Base-by-base conservation (phyloP, 92 coral and sea anemone species). In the Pocillopora meandrina region DNA sequence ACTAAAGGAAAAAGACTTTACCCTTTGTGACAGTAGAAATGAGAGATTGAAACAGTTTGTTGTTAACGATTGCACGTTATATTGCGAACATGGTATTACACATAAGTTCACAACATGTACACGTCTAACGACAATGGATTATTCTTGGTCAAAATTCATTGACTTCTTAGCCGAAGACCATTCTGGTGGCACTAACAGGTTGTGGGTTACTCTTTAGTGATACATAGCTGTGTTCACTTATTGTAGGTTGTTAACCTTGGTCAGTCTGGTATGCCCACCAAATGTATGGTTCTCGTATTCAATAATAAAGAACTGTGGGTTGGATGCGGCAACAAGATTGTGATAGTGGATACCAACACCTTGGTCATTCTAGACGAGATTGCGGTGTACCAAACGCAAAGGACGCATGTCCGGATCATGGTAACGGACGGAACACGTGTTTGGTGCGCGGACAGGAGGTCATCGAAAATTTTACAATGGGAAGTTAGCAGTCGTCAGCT, bases 381-480 rank as follows among this genome's bases (percentile, higher is more conserved):
- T 31, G 88, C 89, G 67, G 99, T 93, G 71, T 97, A 92, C 83
- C 85, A 75, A 57, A 91, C 99, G 3, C 92, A 75, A 79, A 91
- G 97, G 74, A 92, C 95, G 11, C 95, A 97, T 72, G 88, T 97
- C 61, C 95, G 99, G 23, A 90, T 89, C 36, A 97, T 97, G 95
- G 98, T 92, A 15, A 89, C 95, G 2, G 89, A 91, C 71, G 97
- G 96, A 13, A 84, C 68, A n/a, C 90, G 89, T 3, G 99, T 94
- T 17, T 97, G 98, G 92, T 94, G 95, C 61, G 93, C 90, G 35
- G 98, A 95, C 85, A 93, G 99, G 5, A 90, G 92, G 18, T 95
- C 95, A 14, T 62, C 98, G 15, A 89, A 92, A 66, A 90, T 97
- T 49, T 85, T 92, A 14, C 96, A 97, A 42, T 97, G 99, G 99